Conservation (phyloP, 2,888 invertebrate species). For the Apantesis nais region DNA sequence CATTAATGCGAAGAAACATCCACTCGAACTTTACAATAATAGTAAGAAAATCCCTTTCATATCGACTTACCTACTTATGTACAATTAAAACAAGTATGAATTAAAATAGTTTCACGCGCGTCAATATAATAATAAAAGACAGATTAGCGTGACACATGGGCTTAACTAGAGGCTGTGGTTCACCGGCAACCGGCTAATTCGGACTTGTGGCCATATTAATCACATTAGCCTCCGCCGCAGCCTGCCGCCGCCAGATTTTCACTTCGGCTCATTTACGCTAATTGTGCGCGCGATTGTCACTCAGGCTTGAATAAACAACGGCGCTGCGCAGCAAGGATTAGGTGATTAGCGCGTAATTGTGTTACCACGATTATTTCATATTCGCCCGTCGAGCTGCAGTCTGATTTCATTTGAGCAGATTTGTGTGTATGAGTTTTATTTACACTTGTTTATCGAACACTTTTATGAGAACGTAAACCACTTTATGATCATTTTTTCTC, state of each 20-base stretch:
- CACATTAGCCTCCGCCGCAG: slow-evolving; percentile 70
- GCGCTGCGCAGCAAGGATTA: slow-evolving; percentile 83
- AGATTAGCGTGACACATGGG: slow-evolving; percentile 34
- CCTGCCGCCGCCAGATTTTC: slow-evolving; percentile 80
- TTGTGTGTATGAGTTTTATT: slow-evolving; percentile 71
- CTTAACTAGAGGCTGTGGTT: slow-evolving; percentile 47
- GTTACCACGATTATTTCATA: slow-evolving; percentile 84
- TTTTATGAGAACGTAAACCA: slow-evolving; percentile 33
- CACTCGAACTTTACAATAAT: not conserved
- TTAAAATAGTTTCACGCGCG: slow-evolving; percentile 15
- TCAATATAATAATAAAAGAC: slow-evolving; percentile 22
- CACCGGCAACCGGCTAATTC: slow-evolving; percentile 62
- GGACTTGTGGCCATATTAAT: slow-evolving; percentile 78
- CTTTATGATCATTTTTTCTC: not conserved
- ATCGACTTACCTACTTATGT: not conserved
- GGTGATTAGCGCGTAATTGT: slow-evolving; percentile 84
- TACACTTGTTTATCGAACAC: slow-evolving; percentile 52
- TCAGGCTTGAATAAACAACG: slow-evolving; percentile 85
- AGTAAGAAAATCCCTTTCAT: not conserved
- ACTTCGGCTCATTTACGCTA: slow-evolving; percentile 85
- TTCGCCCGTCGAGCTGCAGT: slow-evolving; percentile 75
- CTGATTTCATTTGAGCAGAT: slow-evolving; percentile 79
- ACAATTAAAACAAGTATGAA: not conserved
- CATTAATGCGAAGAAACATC: not conserved
- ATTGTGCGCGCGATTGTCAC: slow-evolving; percentile 85